Evolutionary conservation across 1,140 invertebrate genomes (phyloP).

Genomic region (Asobara japonica): DNA sequence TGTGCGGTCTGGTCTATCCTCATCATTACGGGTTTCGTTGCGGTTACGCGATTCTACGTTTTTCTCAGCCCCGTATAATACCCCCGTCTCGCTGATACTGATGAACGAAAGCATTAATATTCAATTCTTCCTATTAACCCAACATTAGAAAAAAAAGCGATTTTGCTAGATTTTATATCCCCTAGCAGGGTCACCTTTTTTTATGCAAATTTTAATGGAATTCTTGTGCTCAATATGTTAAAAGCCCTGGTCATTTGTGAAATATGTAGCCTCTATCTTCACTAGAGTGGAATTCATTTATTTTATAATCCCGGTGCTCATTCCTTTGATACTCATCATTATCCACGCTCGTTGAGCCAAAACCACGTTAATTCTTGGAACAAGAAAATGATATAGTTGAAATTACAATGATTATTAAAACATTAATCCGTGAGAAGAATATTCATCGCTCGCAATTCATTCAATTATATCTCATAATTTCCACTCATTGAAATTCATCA

Average conservation of each 20-base stretch:
- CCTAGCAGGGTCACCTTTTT: not conserved
- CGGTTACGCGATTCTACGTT: not conserved
- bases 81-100: too few species aligned
- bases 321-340: slow-evolving; percentile 8
- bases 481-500: not conserved
- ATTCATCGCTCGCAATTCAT: not conserved
- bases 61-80: slow-evolving; percentile 1
- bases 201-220: not conserved
- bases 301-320: slow-evolving; percentile 10
- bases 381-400: not conserved
- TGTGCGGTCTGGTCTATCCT: not conserved
- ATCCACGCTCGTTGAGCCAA: not conserved
- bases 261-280: slow-evolving; percentile 7
- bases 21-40: slow-evolving; percentile 14
- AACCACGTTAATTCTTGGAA: not conserved
- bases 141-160: not conserved
- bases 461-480: not conserved
- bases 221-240: not conserved
- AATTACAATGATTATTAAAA: not conserved
- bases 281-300: slow-evolving; percentile 20
- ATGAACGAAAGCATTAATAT: not conserved
- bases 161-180: too few species aligned
- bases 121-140: not conserved
- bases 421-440: not conserved
- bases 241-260: not conserved